Conservation (phyloP, 2,113 vertebrate genomes). For the Phoenicopterus ruber region DNA sequence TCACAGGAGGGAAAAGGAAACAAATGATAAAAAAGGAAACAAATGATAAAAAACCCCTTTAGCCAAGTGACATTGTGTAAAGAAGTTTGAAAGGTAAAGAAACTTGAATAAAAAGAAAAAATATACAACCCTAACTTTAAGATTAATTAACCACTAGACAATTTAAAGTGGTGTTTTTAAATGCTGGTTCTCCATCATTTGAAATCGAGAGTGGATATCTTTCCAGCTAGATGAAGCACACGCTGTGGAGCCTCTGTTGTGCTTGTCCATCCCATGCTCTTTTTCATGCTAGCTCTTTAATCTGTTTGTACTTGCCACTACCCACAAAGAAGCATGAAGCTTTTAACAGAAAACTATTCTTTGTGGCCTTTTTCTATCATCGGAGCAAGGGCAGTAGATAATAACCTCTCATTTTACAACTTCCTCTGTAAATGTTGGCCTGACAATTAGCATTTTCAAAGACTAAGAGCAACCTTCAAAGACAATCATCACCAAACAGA, state of each 20-base stretch:
- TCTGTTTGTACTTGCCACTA: slow-evolving; percentile 32
- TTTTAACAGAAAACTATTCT: slow-evolving; percentile 42
- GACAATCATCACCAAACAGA: slow-evolving; percentile 31
- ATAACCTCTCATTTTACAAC: slow-evolving; percentile 59
- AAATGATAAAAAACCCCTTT: not conserved
- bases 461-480: slow-evolving; percentile 54
- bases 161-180: not conserved
- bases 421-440: slow-evolving; percentile 64
- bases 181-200: not conserved
- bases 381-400: slow-evolving; percentile 41
- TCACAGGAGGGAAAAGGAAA: not conserved
- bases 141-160: not conserved
- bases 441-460: slow-evolving; percentile 62
- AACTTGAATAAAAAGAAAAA: not conserved
- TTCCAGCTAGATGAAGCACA: not conserved
- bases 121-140: not conserved
- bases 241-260: not conserved
- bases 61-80: not conserved
- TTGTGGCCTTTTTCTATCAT: slow-evolving; percentile 19
- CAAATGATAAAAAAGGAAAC: not conserved
- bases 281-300: not conserved
- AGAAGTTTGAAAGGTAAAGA: not conserved
- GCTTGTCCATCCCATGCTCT: not conserved
- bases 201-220: not conserved
- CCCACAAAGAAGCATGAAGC: not conserved